Percentiles rank a stretch among this genome's conserved stretches.
Evolutionary conservation across 2,113 vertebrate genomes (phyloP).

Genomic region (Myxocyprinus asiaticus): DNA sequence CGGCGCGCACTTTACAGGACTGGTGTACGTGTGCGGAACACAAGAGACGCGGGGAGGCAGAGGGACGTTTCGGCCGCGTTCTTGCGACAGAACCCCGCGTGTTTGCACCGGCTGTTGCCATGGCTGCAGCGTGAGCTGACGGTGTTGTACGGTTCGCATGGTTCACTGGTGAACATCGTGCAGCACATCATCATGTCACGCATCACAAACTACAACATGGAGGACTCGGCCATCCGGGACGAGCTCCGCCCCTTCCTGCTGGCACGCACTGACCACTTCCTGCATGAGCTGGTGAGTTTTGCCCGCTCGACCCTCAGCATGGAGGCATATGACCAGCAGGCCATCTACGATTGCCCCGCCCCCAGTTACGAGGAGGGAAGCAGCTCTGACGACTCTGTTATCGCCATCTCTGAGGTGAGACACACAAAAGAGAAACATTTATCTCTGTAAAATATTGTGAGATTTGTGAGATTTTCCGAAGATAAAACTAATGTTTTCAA

Average conservation of each 20-base stretch:
- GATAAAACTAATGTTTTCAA: no score
- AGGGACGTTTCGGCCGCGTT: conserved; percentile 89
- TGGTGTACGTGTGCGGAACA: conserved; percentile 79
- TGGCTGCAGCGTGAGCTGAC: conserved; percentile 91
- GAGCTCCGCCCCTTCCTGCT: conserved; percentile 89
- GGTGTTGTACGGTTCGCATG: conserved; percentile 87
- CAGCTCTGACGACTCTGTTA: conserved; percentile 85
- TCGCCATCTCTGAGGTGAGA: conserved; percentile 83
- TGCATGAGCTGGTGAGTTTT: conserved; percentile 93
- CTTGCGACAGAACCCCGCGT: conserved; percentile 87
- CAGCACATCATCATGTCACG: conserved; percentile 93
- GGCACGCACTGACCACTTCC: conserved; percentile 88
- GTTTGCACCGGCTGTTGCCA: conserved; percentile 87
- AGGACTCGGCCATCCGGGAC: conserved; percentile 84
- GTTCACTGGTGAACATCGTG: conserved; percentile 88
- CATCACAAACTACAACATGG: conserved; percentile 85
- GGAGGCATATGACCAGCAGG: conserved; percentile 89
- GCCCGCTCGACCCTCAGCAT: conserved; percentile 90
- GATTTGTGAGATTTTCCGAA: no score
- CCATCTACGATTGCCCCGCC: conserved; percentile 88
- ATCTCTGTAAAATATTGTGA: no score
- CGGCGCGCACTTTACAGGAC: conserved; percentile 88
- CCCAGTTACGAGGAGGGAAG: conserved; percentile 86
- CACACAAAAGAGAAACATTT: no score
- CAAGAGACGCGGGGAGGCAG: conserved; percentile 86